A percentile compares a stretch with the other conserved stretches of the same genome.
Evolutionary conservation across 92 coral and sea anemone genomes (phyloP).

Genomic region (Actinernus sp.): DNA sequence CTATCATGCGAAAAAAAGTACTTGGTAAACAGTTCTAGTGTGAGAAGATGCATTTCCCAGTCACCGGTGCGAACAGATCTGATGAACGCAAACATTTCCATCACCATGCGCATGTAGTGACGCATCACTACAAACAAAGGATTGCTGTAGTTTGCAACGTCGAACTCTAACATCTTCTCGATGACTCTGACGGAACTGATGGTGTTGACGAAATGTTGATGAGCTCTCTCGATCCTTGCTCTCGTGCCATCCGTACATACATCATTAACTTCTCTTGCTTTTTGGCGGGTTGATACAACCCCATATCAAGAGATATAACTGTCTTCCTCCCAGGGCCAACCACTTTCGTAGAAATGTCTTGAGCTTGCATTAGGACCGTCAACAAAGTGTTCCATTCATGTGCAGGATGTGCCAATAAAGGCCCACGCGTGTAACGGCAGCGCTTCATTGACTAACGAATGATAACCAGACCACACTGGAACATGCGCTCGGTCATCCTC

Average conservation of each 20-base stretch:
- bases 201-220: not conserved
- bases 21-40: constrained; percentile 30
- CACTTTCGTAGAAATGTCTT: constrained; percentile 20
- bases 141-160: constrained; percentile 22
- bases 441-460: too few relatives aligned
- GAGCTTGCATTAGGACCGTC: constrained; percentile 54
- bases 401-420: constrained; percentile 46
- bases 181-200: constrained; percentile 1
- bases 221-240: not conserved
- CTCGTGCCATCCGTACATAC: constrained; percentile 5
- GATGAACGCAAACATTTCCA: constrained; percentile 39
- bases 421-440: too few relatives aligned
- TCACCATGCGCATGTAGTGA: constrained; percentile 52
- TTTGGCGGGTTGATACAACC: constrained; percentile 47
- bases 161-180: constrained; percentile 47
- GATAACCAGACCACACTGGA: constrained; percentile 51
- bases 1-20: constrained; percentile 55
- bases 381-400: constrained; percentile 42
- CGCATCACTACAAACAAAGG: constrained; percentile 47
- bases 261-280: constrained; percentile 16
- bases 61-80: constrained; percentile 51
- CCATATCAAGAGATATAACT: constrained; percentile 46
- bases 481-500: constrained; percentile 22
- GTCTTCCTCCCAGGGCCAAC: constrained; percentile 43
- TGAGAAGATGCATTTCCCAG: constrained; percentile 44